A percentile compares a stretch with the other conserved stretches of the same genome.
Conservation (phyloP, 2,113 vertebrate species). For the Herpailurus yagouaroundi region DNA sequence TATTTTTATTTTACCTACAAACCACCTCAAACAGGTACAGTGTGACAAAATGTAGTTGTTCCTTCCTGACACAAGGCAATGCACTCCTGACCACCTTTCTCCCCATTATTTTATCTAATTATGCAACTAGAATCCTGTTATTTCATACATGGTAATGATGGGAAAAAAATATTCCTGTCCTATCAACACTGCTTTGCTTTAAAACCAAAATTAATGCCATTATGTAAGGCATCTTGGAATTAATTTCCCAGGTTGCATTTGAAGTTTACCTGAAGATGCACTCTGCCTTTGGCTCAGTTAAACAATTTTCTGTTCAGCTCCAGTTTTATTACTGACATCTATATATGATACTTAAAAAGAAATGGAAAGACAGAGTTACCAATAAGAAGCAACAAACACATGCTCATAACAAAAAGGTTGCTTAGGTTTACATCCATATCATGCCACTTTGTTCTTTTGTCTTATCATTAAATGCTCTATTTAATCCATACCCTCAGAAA, state of each 20-base stretch:
- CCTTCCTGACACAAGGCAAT: not conserved
- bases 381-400: not conserved
- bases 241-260: not conserved
- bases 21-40: not conserved
- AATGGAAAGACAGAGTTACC: not conserved
- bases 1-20: not conserved
- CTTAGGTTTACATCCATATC: not conserved
- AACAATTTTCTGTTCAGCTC: not conserved
- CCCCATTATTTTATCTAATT: not conserved
- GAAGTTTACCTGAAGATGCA: not conserved
- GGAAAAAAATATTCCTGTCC: not conserved
- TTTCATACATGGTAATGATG: not conserved
- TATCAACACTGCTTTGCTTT: not conserved
- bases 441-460: not conserved
- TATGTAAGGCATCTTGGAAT: not conserved
- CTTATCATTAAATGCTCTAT: not conserved
- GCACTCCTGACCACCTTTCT: not conserved
- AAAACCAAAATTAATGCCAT: not conserved
- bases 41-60: not conserved
- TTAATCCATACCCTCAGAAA: constrained; percentile 21
- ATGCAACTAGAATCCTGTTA: not conserved
- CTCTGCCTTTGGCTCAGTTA: not conserved
- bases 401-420: not conserved
- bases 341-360: not conserved
- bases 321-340: not conserved